Evolutionary conservation across 1,140 invertebrate species (phyloP), one percentile per base, ranked within the genome.

Genomic region (Drosophila guanche): DNA sequence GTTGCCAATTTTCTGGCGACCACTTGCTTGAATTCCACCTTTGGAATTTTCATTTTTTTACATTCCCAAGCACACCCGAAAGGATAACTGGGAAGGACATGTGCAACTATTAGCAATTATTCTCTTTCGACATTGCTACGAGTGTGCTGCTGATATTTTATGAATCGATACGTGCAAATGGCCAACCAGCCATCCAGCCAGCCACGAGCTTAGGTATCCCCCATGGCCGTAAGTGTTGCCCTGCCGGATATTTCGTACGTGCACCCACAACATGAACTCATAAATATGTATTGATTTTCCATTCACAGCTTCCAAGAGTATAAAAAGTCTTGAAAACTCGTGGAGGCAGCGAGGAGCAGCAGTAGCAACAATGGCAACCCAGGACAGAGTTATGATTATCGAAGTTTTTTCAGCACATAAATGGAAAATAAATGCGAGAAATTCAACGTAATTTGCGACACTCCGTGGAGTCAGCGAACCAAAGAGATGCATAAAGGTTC

Each of bases 201-300:
- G 37, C n/a, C n/a, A 16, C 27, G 8, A 53, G 46, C 50, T 61
- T 76, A 62, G 62, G 55, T 61, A 58, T 51, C 22, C 42, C 20
- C 29, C n/a, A 69, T 63, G 59, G 53, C 67, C 63, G 58, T 85
- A 57, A 75, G 63, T 85, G 54, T 33, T 37, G 33, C 33, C 33
- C 33, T 63, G 65, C 46, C 71, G 62, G 65, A 61, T 79, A 71
- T 79, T 76, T 60, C 29, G 73, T 81, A 86, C 83, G 81, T 85
- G 81, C 73, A 57, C 65, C 56, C 80, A 74, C 76, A 77, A 74
- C 77, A 85, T 85, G 68, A 86, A 85, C 81, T 76, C 81, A 88
- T 85, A 85, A 85, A 88, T 81, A 88, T 77, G 63, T 85, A 85
- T 85, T 81, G 81, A 85, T 85, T 85, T 85, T 85, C 76, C 72